A percentile compares a stretch with the other conserved stretches of the same genome.
phyloP scores from a whole-genome alignment of 1,140 invertebrate genomes.

The Drosophila sechellia region DNA sequence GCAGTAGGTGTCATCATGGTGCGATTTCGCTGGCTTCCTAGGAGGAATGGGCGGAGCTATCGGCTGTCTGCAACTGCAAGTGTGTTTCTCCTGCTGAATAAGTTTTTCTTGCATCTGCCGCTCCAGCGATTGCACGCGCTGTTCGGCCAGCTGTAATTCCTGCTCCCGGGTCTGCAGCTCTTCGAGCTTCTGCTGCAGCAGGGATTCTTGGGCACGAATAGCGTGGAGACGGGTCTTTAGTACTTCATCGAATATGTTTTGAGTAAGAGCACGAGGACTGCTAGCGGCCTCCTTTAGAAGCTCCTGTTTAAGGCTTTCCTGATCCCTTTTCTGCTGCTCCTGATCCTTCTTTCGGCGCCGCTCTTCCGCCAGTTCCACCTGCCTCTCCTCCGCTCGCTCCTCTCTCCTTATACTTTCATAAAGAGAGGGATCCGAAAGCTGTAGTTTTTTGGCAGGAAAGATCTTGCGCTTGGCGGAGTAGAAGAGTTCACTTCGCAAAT shows the following conservation, averaged over 20 bases:
- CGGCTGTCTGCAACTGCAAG: slow-evolving; percentile 18
- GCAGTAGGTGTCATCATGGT: slow-evolving; percentile 78
- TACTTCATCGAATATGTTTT: slow-evolving; percentile 69
- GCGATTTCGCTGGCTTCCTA: slow-evolving; percentile 34
- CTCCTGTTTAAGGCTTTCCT: background rate
- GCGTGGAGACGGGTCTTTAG: slow-evolving; percentile 70
- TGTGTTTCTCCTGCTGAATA: slow-evolving; percentile 27
- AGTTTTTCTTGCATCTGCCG: slow-evolving; percentile 51
- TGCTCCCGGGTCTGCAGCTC: slow-evolving; percentile 84
- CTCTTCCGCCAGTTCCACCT: slow-evolving; percentile 9
- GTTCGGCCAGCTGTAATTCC: slow-evolving; percentile 61
- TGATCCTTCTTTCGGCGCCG: slow-evolving; percentile 5
- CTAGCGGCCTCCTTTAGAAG: background rate
- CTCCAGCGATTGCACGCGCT: slow-evolving; percentile 59
- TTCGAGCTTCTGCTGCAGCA: slow-evolving; percentile 76
- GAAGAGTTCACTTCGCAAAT: slow-evolving; percentile 70
- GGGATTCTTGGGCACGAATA: slow-evolving; percentile 68
- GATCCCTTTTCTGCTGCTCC: background rate
- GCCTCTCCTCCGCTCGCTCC: slow-evolving; percentile 17
- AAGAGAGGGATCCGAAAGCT: slow-evolving; percentile 71
- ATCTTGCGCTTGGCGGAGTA: slow-evolving; percentile 68
- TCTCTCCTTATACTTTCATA: slow-evolving; percentile 72
- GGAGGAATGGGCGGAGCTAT: slow-evolving; percentile 54
- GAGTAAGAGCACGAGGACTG: slow-evolving; percentile 54
- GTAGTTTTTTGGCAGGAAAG: slow-evolving; percentile 46